A percentile compares a stretch with the other conserved stretches of the same genome.
Evolutionary conservation across 2,113 vertebrate genomes (phyloP).

Genomic region (Melanostigma gelatinosum): DNA sequence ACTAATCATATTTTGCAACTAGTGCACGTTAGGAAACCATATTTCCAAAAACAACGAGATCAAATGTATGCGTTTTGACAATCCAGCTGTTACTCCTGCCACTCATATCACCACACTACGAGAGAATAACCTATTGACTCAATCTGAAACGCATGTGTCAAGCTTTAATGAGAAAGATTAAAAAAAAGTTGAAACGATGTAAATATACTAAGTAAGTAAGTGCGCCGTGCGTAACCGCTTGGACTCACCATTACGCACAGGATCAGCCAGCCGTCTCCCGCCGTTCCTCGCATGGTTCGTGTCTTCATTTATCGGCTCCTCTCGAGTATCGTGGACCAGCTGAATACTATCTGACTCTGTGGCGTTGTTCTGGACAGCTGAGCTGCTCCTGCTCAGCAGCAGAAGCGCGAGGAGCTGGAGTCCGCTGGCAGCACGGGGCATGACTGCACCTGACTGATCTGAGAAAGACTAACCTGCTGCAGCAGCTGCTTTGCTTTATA

Average conservation of each 20-base stretch:
- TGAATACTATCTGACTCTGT: constrained; percentile 60
- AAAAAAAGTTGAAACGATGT: too few species aligned
- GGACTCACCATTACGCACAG: constrained; percentile 63
- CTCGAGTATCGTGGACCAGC: background rate
- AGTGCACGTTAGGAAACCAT: background rate
- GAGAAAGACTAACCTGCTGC: constrained; percentile 12
- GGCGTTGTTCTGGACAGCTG: constrained; percentile 72
- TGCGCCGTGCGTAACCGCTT: background rate
- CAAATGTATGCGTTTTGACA: background rate
- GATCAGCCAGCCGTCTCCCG: constrained; percentile 46
- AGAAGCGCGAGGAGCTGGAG: constrained; percentile 53
- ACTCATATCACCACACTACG: background rate
- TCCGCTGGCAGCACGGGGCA: constrained; percentile 45
- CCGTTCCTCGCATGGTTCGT: constrained; percentile 77
- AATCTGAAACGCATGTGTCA: background rate
- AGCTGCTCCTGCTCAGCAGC: constrained; percentile 51
- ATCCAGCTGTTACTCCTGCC: background rate
- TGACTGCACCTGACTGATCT: constrained; percentile 40
- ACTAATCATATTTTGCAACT: background rate
- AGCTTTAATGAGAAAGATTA: background rate
- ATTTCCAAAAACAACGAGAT: background rate
- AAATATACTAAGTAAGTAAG: background rate
- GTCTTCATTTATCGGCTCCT: constrained; percentile 44
- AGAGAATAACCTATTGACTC: background rate
- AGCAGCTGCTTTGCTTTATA: constrained; percentile 52